Conservation (phyloP, 1,140 invertebrate species). For the Polyergus mexicanus region DNA sequence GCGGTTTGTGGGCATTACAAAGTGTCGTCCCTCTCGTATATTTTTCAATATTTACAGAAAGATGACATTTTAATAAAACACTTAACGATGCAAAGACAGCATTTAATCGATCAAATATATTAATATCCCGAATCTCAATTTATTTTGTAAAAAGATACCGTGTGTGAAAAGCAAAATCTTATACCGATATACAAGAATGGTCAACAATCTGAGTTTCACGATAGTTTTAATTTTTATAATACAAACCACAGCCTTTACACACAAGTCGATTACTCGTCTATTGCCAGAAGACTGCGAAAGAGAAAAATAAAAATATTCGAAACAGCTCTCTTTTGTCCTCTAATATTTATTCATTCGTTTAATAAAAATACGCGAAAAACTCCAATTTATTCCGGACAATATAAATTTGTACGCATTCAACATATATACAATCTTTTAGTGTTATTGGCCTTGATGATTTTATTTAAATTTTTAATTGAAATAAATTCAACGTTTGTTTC, state of each 20-base stretch:
- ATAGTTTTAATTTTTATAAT: neutral
- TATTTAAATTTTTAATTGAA: neutral
- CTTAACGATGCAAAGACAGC: neutral
- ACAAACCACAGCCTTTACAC: neutral
- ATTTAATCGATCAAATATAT: conserved; percentile 19
- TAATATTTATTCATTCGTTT: neutral
- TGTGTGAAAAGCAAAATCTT: neutral
- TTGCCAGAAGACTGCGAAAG: neutral
- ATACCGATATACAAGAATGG: neutral
- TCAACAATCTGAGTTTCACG: neutral
- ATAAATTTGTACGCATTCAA: neutral
- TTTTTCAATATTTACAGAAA: conserved; percentile 23
- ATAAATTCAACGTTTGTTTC: neutral
- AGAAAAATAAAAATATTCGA: neutral
- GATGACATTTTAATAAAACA: conserved; percentile 15
- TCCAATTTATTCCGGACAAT: neutral
- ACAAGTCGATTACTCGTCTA: neutral
- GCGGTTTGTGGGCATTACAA: neutral
- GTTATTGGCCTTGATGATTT: neutral
- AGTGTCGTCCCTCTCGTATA: neutral
- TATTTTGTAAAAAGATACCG: neutral
- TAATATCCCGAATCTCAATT: neutral
- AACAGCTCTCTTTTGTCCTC: neutral
- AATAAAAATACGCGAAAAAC: neutral
- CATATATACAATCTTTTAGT: neutral